Conservation (phyloP, 2,888 invertebrate species). For the Diabrotica balteata region DNA sequence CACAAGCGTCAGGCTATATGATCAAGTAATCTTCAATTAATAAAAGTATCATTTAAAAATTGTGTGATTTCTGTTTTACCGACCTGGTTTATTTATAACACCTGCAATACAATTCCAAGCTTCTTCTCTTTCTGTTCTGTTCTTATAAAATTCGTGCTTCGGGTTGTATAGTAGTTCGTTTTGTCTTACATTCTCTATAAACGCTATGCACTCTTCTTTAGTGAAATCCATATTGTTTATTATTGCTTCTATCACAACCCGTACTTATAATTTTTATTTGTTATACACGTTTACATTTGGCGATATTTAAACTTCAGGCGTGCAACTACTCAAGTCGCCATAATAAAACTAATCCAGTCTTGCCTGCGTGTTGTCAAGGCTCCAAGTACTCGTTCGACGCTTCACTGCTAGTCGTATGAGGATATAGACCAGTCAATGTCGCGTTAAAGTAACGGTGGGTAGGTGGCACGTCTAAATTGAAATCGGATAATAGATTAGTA, state of each 20-base stretch:
- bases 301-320: too few species aligned
- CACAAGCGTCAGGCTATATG: constrained; percentile 1
- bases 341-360: too few species aligned
- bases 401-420: too few species aligned
- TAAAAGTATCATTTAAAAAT: constrained; percentile 1
- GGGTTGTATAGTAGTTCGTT: constrained; percentile 26
- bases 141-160: constrained; percentile 20
- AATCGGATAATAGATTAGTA: too few species aligned
- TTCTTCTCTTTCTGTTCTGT: constrained; percentile 15
- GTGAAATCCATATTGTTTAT: constrained; percentile 16
- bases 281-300: too few species aligned
- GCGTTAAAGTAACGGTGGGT: too few species aligned
- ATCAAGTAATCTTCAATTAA: background rate
- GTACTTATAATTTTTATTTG: too few species aligned
- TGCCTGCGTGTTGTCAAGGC: too few species aligned
- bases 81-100: constrained; percentile 25
- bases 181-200: constrained; percentile 19
- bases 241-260: background rate
- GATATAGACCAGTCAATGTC: too few species aligned
- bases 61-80: constrained; percentile 3
- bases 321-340: too few species aligned
- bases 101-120: constrained; percentile 22
- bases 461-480: too few species aligned
- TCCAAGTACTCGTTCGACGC: too few species aligned
- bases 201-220: constrained; percentile 23